Percentiles rank a stretch among this genome's conserved stretches.
Evolutionary conservation across 1,140 invertebrate genomes (phyloP).

Genomic region (Gyrodactylus salaris): DNA sequence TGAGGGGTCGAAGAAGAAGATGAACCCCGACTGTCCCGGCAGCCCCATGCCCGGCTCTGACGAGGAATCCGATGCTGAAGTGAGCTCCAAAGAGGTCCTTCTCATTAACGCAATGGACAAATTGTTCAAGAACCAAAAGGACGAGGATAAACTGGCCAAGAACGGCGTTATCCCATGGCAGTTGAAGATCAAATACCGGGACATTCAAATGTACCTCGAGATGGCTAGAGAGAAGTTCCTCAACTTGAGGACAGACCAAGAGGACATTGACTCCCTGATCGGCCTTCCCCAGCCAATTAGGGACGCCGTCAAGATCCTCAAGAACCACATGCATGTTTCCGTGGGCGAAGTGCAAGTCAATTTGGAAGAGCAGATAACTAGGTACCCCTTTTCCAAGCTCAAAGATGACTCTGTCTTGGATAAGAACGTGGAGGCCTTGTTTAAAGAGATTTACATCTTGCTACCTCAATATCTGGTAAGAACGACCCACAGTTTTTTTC

Average conservation of each 20-base stretch:
- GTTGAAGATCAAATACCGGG: neutral
- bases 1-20: neutral
- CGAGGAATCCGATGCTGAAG: neutral
- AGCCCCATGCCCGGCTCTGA: neutral
- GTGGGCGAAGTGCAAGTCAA: conserved; percentile 24
- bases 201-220: conserved; percentile 43
- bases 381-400: conserved; percentile 22
- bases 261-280: conserved; percentile 42
- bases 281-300: conserved; percentile 71
- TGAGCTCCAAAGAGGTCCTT: neutral
- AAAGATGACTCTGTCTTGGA: conserved; percentile 25
- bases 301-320: conserved; percentile 57
- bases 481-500: neutral
- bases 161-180: neutral
- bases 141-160: neutral
- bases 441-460: conserved; percentile 57
- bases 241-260: conserved; percentile 35
- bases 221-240: conserved; percentile 68
- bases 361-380: conserved; percentile 23
- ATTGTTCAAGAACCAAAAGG: neutral
- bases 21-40: neutral
- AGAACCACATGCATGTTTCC: conserved; percentile 26
- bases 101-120: neutral
- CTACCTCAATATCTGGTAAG: conserved; percentile 56
- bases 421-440: conserved; percentile 50